Conservation (phyloP, 2,888 invertebrate species). For the Candidula unifasciata region DNA sequence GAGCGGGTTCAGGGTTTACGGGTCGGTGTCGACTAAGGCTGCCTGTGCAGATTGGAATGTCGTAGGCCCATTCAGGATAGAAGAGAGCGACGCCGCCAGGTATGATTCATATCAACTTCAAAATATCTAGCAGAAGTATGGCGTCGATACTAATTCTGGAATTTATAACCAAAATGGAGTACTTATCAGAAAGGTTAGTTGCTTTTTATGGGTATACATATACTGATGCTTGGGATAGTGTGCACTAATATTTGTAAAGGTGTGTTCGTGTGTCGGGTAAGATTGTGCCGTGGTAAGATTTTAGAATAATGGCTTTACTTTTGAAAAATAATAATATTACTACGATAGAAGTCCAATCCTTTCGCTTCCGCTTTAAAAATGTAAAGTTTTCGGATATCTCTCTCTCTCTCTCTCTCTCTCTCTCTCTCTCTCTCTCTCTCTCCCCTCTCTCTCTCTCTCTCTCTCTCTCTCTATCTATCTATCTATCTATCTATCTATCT, state of each 20-base stretch:
- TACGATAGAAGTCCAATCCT: too few relatives aligned
- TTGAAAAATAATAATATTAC: too few relatives aligned
- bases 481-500: too few relatives aligned
- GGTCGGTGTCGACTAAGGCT: not conserved
- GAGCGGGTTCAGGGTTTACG: not conserved
- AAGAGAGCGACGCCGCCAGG: not conserved
- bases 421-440: too few relatives aligned
- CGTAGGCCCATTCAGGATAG: not conserved
- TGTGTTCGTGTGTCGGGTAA: too few relatives aligned
- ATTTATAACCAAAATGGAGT: constrained; percentile 7
- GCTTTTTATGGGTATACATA: not conserved
- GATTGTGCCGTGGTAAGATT: too few relatives aligned
- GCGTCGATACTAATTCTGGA: not conserved
- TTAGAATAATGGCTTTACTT: too few relatives aligned
- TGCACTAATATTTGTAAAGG: not conserved
- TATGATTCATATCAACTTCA: not conserved
- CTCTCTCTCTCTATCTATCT: too few relatives aligned
- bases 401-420: too few relatives aligned
- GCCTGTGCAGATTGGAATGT: not conserved
- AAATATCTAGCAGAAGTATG: not conserved
- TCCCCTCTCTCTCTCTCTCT: too few relatives aligned
- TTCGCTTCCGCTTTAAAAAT: too few relatives aligned
- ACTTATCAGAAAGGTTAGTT: constrained; percentile 1
- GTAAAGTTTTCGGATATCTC: too few relatives aligned
- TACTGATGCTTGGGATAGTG: not conserved